phyloP scores from a whole-genome alignment of 2,888 invertebrate genomes.

The Nudaria mundana region DNA sequence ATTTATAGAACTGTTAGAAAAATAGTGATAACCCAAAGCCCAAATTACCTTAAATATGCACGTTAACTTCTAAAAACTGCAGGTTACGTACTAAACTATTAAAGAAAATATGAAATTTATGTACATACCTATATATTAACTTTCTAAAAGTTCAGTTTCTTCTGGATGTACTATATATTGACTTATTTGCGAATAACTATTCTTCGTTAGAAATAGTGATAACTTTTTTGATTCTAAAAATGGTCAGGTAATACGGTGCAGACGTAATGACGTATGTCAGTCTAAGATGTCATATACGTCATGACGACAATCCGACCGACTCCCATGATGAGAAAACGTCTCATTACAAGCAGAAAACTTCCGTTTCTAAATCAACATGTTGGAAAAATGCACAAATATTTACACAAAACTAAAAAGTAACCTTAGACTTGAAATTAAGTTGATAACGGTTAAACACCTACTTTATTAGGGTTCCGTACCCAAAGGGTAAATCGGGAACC shows the following conservation, averaged over 20 bases:
- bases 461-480: too few species aligned
- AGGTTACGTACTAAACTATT: conserved; percentile 23
- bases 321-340: conserved; percentile 39
- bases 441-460: too few species aligned
- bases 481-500: too few species aligned
- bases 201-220: conserved; percentile 1
- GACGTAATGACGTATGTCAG: conserved; percentile 20
- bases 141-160: conserved; percentile 17
- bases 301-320: conserved; percentile 37
- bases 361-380: too few species aligned
- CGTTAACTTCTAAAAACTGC: conserved; percentile 18
- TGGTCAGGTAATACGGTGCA: conserved; percentile 24
- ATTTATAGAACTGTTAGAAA: conserved; percentile 9
- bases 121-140: conserved; percentile 13
- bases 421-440: too few species aligned
- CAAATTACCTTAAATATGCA: conserved; percentile 24
- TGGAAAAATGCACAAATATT: too few species aligned
- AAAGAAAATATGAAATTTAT: conserved; percentile 21
- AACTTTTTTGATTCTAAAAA: conserved; percentile 18
- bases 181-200: background rate
- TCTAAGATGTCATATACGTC: conserved; percentile 31
- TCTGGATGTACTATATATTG: conserved; percentile 13
- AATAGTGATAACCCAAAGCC: conserved; percentile 2
- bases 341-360: conserved; percentile 26
- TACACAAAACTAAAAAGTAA: too few species aligned